phyloP scores from a whole-genome alignment of 2,888 invertebrate genomes.

The Coleophora deauratella region DNA sequence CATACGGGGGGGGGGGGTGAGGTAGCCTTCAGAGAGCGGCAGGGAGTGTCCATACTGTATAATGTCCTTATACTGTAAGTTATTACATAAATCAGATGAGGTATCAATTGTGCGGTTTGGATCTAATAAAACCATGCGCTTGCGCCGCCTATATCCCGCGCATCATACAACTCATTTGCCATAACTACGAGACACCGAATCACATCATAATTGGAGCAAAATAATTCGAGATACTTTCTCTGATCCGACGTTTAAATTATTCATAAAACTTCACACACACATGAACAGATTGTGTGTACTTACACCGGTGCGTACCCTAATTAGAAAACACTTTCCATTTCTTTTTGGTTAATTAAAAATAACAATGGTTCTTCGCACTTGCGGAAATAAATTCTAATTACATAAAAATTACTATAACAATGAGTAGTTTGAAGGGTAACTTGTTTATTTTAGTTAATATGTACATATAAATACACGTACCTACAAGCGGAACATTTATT shows the following conservation, averaged over 20 bases:
- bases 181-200: conserved; percentile 34
- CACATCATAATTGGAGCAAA: conserved; percentile 61
- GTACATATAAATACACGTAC: too few species aligned
- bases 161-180: conserved; percentile 29
- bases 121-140: conserved; percentile 3
- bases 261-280: conserved; percentile 44
- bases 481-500: too few species aligned
- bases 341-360: conserved; percentile 30
- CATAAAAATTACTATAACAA: too few species aligned
- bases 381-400: conserved; percentile 10
- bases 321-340: conserved; percentile 49
- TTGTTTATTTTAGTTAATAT: too few species aligned
- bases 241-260: conserved; percentile 41
- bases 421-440: too few species aligned
- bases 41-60: too few species aligned
- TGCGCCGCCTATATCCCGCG: conserved; percentile 16
- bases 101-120: conserved; percentile 1
- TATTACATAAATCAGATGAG: too few species aligned
- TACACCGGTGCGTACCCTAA: conserved; percentile 23
- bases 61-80: too few species aligned
- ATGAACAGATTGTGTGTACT: conserved; percentile 11
- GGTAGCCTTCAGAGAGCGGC: too few species aligned
- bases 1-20: too few species aligned
- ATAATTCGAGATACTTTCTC: conserved; percentile 64
- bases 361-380: conserved; percentile 26